These are phyloP conservation scores for Alethe castanea DNA, from an alignment of 2,113 vertebrate genomes.

Conservation along the genomic window DNA sequence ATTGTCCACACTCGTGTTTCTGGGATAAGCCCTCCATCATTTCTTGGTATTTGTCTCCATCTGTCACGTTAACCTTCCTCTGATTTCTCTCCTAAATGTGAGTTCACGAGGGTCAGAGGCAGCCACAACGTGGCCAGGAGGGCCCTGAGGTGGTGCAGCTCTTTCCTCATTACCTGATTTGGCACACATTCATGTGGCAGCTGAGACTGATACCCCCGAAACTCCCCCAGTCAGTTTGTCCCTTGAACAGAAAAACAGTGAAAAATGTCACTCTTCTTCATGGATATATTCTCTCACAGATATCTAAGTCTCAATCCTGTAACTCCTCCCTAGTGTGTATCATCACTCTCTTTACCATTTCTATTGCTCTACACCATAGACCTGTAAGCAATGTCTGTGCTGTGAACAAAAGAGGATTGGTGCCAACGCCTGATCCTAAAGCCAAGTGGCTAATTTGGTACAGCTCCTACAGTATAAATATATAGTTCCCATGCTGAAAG, in stretches of 20 bases:
- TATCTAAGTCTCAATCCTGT: not conserved
- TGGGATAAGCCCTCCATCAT: not conserved
- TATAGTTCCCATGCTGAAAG: not conserved
- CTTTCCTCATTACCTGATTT: not conserved
- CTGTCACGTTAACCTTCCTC: not conserved
- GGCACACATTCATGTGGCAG: fast-evolving
- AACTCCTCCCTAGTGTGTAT: not conserved
- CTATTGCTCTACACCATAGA: not conserved
- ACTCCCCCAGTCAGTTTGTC: not conserved
- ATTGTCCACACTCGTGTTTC: not conserved
- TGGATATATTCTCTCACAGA: not conserved
- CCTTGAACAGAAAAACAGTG: not conserved
- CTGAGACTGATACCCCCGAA: not conserved
- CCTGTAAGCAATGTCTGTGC: not conserved
- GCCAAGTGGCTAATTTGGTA: not conserved
- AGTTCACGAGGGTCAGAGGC: not conserved
- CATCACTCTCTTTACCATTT: not conserved
- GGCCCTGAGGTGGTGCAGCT: not conserved
- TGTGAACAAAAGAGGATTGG: not conserved
- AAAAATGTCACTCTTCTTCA: not conserved
- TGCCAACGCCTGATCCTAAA: not conserved
- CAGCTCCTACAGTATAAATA: not conserved
- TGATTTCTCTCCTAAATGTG: not conserved
- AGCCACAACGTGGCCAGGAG: not conserved
- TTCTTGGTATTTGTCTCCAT: not conserved